A percentile compares a stretch with the other conserved stretches of the same genome.
phyloP scores from a whole-genome alignment of 2,888 invertebrate genomes.

The Melipona beecheii region DNA sequence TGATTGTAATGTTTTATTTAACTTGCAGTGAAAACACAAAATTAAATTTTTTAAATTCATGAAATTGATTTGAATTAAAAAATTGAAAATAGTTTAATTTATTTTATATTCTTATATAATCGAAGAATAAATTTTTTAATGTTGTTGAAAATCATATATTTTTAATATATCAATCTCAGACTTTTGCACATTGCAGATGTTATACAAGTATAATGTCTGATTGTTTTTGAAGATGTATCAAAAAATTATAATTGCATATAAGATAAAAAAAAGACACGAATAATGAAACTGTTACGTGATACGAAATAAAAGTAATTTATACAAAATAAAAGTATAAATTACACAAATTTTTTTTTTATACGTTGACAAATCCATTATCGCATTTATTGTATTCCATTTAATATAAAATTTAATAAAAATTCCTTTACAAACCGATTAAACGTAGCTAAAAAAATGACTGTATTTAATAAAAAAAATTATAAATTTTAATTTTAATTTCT shows the following conservation, averaged over 20 bases:
- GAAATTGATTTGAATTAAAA: background rate
- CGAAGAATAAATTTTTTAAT: background rate
- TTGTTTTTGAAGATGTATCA: background rate
- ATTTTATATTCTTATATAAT: background rate
- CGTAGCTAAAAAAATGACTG: too few relatives aligned
- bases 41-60: background rate
- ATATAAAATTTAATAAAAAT: background rate
- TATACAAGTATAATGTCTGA: background rate
- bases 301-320: too few relatives aligned
- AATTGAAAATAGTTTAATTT: background rate
- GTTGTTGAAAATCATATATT: background rate
- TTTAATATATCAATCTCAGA: background rate
- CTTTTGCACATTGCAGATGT: background rate
- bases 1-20: background rate
- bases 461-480: too few relatives aligned
- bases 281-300: too few relatives aligned
- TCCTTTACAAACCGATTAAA: background rate
- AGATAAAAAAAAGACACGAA: background rate
- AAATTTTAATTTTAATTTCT: too few relatives aligned
- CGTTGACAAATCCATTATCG: background rate
- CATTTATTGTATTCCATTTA: background rate
- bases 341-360: background rate
- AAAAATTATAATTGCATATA: background rate
- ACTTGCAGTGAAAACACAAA: background rate
- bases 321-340: background rate